Evolutionary conservation across 2,888 invertebrate genomes (phyloP).

Genomic region (Rhogogaster chlorosoma): DNA sequence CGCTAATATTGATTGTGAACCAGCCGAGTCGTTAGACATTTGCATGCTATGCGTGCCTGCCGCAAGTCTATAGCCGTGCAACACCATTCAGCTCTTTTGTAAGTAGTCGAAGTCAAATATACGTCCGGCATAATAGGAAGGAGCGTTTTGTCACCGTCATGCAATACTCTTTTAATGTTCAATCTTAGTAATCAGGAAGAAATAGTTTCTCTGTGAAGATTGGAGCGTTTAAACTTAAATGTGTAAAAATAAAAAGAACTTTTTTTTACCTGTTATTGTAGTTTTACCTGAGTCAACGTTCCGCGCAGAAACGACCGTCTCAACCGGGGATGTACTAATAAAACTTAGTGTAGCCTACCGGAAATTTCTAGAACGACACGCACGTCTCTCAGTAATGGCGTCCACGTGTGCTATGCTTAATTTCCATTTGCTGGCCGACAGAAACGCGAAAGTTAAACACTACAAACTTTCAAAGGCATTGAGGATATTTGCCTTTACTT

Average conservation of each 20-base stretch:
- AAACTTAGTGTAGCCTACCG: constrained; percentile 30
- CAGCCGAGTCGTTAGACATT: neutral
- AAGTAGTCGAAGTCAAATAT: constrained; percentile 31
- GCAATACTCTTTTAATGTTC: neutral
- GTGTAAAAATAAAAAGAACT: neutral
- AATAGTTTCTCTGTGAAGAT: neutral
- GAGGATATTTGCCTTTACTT: constrained; percentile 5
- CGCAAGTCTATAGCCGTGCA: neutral
- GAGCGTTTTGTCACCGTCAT: constrained; percentile 8
- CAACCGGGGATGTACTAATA: neutral
- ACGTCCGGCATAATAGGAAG: neutral
- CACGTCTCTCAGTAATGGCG: constrained; percentile 34
- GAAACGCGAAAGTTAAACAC: constrained; percentile 23
- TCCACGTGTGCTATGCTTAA: constrained; percentile 22
- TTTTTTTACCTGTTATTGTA: neutral
- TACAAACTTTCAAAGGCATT: constrained; percentile 36
- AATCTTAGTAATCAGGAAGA: neutral
- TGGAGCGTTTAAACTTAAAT: neutral
- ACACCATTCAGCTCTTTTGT: neutral
- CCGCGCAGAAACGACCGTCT: constrained; percentile 17
- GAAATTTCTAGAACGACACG: constrained; percentile 43
- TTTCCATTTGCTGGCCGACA: neutral
- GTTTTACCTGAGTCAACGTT: neutral
- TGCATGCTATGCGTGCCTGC: constrained; percentile 8
- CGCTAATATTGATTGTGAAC: constrained; percentile 26